phyloP scores from a whole-genome alignment of 1,140 invertebrate species.

The Leptopilina boulardi region DNA sequence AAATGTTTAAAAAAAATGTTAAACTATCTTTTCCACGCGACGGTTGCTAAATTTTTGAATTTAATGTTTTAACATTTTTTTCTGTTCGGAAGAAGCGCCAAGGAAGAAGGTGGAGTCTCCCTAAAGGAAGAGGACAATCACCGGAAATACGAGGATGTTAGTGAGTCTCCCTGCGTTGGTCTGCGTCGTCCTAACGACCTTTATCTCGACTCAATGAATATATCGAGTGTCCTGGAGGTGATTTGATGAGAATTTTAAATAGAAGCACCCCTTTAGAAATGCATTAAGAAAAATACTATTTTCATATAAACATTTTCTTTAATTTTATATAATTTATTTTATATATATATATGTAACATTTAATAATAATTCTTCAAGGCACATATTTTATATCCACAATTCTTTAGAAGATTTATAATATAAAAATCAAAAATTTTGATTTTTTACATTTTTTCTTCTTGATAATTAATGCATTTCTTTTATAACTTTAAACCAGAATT shows the following conservation, averaged over 20 bases:
- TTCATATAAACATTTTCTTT: no score
- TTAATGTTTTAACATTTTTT: not conserved
- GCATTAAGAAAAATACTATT: no score
- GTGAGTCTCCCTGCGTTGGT: conserved; percentile 48
- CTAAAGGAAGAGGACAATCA: conserved; percentile 43
- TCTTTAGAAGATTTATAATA: not conserved
- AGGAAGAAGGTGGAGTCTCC: conserved; percentile 21
- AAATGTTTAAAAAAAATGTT: no score
- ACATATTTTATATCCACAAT: not conserved
- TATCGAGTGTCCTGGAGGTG: conserved; percentile 48
- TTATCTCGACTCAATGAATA: conserved; percentile 45
- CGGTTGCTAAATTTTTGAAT: not conserved
- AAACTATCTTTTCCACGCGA: no score
- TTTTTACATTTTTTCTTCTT: no score
- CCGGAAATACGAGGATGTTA: conserved; percentile 49
- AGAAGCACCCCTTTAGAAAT: conserved; percentile 11
- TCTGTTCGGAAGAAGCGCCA: conserved; percentile 19
- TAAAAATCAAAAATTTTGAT: no score
- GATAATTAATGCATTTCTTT: no score
- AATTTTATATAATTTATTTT: no score
- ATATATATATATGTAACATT: no score
- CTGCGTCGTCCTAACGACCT: conserved; percentile 33
- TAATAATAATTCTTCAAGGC: not conserved
- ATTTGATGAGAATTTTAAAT: conserved; percentile 47
- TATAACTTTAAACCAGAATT: no score